Conservation (phyloP, 2,797 vertebrate genomes). For the Spatula clypeata region DNA sequence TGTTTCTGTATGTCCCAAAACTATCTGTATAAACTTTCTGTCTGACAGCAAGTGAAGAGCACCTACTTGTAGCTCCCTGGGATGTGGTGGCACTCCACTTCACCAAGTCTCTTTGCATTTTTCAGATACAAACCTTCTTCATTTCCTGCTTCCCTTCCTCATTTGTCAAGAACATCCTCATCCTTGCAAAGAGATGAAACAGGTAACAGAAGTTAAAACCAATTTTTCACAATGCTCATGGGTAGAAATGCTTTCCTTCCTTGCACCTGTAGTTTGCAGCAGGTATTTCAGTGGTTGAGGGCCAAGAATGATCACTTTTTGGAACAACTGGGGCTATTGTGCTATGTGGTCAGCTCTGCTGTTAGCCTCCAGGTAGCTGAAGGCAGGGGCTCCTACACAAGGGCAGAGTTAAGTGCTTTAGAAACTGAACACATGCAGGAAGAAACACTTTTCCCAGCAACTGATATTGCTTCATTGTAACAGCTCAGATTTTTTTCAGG, state of each 20-base stretch:
- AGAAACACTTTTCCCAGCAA: not conserved
- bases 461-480: not conserved
- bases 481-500: not conserved
- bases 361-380: accelerated
- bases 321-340: not conserved
- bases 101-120: not conserved
- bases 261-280: not conserved
- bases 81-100: not conserved
- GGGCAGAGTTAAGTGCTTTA: not conserved
- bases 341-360: not conserved
- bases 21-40: not conserved
- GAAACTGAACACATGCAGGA: not conserved
- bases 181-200: not conserved
- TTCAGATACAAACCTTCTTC: not conserved
- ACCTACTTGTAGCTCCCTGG: not conserved
- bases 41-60: not conserved
- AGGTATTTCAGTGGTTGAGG: not conserved
- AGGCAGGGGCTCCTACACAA: not conserved
- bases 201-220: not conserved
- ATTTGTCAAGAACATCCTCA: not conserved
- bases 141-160: not conserved
- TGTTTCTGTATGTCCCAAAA: accelerated
- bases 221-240: accelerated
- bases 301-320: not conserved
- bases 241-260: not conserved